Evolutionary conservation across 2,113 vertebrate species (phyloP).

Genomic region (Galbula dea): DNA sequence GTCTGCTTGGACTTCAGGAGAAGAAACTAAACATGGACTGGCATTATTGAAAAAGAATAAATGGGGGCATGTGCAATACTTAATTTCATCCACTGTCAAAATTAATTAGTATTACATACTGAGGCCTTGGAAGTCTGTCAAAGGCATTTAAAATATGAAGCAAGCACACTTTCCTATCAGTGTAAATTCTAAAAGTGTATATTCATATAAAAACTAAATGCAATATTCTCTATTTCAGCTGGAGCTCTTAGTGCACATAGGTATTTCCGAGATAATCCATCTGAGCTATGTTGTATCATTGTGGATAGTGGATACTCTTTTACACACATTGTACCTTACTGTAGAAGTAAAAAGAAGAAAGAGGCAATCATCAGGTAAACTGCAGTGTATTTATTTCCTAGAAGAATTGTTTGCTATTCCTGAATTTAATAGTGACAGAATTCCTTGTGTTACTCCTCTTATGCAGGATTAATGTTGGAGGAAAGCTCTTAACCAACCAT

Average conservation of each 20-base stretch:
- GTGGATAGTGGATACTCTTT: slow-evolving; percentile 97
- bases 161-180: neutral
- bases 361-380: slow-evolving; percentile 92
- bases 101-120: neutral
- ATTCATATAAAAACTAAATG: neutral
- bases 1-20: neutral
- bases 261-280: slow-evolving; percentile 88
- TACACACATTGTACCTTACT: slow-evolving; percentile 93
- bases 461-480: slow-evolving; percentile 92
- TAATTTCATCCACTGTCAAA: neutral
- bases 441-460: neutral
- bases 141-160: neutral
- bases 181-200: neutral
- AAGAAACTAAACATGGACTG: neutral
- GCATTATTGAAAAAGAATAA: neutral
- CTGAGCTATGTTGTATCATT: slow-evolving; percentile 90
- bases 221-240: slow-evolving; percentile 72
- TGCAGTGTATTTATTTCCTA: neutral
- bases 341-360: slow-evolving; percentile 93
- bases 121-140: neutral
- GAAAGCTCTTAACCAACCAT: slow-evolving; percentile 96
- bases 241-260: slow-evolving; percentile 90
- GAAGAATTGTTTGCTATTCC: neutral
- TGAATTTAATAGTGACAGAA: slow-evolving; percentile 3
- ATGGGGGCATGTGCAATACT: neutral